Evolutionary conservation across 1,140 invertebrate species (phyloP).

Genomic region (Scaptomyza montana): DNA sequence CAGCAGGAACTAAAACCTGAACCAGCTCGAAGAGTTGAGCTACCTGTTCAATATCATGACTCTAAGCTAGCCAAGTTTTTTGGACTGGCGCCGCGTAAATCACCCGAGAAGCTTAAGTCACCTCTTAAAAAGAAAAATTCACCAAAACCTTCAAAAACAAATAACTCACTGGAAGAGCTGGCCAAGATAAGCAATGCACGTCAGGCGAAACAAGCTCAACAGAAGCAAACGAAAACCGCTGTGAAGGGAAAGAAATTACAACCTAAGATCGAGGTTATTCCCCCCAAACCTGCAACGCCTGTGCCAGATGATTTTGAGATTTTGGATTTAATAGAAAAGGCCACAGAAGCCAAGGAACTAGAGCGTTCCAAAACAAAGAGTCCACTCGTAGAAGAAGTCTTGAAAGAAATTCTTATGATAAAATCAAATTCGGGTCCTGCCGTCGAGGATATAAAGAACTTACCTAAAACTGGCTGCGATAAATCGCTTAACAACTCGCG

Average conservation of each 20-base stretch:
- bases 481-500: conserved; percentile 70
- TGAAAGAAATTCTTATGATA: not conserved
- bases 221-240: conserved; percentile 10
- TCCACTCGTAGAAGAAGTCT: conserved; percentile 38
- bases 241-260: conserved; percentile 15
- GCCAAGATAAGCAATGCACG: conserved; percentile 60
- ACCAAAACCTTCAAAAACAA: conserved; percentile 51
- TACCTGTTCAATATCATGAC: conserved; percentile 68
- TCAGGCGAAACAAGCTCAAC: conserved; percentile 50
- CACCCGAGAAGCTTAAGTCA: conserved; percentile 69
- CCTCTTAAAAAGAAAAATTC: conserved; percentile 64
- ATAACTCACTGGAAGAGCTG: conserved; percentile 65
- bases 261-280: conserved; percentile 9
- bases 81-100: conserved; percentile 58
- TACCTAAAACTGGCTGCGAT: conserved; percentile 77
- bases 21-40: conserved; percentile 22
- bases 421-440: conserved; percentile 10
- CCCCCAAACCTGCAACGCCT: conserved; percentile 47
- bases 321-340: conserved; percentile 64
- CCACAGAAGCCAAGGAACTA: conserved; percentile 57
- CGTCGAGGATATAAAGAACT: conserved; percentile 72
- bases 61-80: conserved; percentile 79
- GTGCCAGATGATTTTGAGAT: conserved; percentile 72
- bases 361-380: conserved; percentile 68
- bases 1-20: conserved; percentile 23